Base-by-base conservation (phyloP, 2,113 vertebrate genomes). In the Chionis minor region DNA sequence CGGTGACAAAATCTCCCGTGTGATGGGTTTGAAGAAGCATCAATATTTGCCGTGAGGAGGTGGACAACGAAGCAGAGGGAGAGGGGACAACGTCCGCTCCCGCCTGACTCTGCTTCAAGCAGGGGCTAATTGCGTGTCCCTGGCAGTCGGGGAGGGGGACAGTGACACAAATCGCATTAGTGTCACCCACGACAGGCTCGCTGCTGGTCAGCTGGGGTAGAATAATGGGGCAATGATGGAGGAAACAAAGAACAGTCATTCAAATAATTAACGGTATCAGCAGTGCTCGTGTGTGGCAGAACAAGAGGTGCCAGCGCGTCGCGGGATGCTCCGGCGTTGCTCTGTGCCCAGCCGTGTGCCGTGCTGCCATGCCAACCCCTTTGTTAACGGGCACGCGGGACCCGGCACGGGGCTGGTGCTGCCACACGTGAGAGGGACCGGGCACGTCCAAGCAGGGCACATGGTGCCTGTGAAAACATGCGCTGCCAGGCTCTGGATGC, bases 1-100 rank as follows among this genome's bases (percentile, higher is more conserved):
- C 1, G 4, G 69, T 44, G 20, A 40, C 42, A 73, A 59, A 66
- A 80, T 79, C 90, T 72, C n/a, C 52, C 4, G 4, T 1, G 44
- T n/a, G 97, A 81, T 90, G 92, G 70, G 85, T 84, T 56, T 89
- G 94, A 21, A 92, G 91, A 47, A 96, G 69, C 94, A 67, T 63
- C 96, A 51, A 63, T 73, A 81, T 94, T 85, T 88, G 91, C 88
- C 9, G 23, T 51, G 93, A 86, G 70, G 17, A 92, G 49, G 78
- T 42, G 70, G 92, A 91, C 73, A 90, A 23, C 10, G 89, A 67
- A 56, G 35, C 92, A 38, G 69, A 90, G 83, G 73, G 65, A 4
- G 40, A 92, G 81, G 81, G 79, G 51, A 28, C 4, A 28, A 69
- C 10, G 3, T 45, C 35, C 2, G 8, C 55, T 47, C 33, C 51